Percentiles rank a stretch among this genome's conserved stretches.
Evolutionary conservation across 2,113 vertebrate genomes (phyloP).

Genomic region (Zosterops japonicus): DNA sequence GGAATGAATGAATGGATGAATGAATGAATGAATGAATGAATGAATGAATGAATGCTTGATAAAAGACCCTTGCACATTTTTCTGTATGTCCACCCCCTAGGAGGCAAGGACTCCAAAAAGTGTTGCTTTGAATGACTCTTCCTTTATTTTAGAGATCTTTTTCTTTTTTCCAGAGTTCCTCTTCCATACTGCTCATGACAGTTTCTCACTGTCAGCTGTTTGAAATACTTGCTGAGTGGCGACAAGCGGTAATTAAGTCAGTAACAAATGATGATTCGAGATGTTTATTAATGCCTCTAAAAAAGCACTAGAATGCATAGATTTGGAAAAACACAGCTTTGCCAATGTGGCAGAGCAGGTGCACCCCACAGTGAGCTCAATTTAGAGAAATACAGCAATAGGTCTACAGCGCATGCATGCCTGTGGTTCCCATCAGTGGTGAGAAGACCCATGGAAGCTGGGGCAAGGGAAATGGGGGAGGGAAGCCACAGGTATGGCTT

Average conservation of each 20-base stretch:
- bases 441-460: neutral
- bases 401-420: fast-evolving
- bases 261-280: neutral
- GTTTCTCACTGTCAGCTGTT: neutral
- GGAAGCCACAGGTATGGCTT: neutral
- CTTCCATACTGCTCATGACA: neutral
- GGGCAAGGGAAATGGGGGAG: neutral
- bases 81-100: neutral
- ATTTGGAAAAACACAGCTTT: neutral
- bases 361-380: neutral
- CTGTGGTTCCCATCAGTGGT: neutral
- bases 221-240: neutral
- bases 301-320: neutral
- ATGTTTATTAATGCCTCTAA: neutral
- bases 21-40: neutral
- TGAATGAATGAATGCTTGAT: neutral
- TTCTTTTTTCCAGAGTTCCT: neutral
- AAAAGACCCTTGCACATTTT: neutral
- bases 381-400: neutral
- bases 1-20: neutral
- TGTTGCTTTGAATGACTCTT: neutral
- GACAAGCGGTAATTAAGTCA: neutral
- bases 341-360: neutral
- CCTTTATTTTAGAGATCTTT: neutral
- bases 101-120: neutral